phyloP scores from a whole-genome alignment of 2,113 vertebrate species.

The Hydrolagus affinis region DNA sequence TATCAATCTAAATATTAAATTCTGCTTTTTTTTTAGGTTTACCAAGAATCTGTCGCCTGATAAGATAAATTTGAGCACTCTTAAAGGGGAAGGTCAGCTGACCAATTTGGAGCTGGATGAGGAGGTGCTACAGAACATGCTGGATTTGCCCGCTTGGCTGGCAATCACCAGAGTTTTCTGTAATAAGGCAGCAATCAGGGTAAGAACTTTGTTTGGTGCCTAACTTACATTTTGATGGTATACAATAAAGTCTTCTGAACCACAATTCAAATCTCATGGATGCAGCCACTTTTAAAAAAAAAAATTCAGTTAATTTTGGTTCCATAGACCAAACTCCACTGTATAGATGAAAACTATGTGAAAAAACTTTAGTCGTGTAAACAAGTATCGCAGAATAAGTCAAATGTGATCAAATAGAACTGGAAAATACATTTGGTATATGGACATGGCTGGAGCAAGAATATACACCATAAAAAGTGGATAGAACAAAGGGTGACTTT shows the following conservation, averaged over 20 bases:
- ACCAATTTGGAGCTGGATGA: conserved; percentile 96
- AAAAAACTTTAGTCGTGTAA: background rate
- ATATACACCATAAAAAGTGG: background rate
- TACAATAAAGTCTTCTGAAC: background rate
- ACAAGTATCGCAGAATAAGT: no score
- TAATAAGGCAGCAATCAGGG: conserved; percentile 94
- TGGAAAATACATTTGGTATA: background rate
- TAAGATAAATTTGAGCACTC: conserved; percentile 95
- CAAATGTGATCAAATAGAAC: background rate
- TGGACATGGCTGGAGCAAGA: no score
- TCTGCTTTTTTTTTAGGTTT: conserved; percentile 65
- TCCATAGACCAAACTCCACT: background rate
- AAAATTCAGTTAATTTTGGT: background rate
- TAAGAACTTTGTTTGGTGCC: conserved; percentile 48
- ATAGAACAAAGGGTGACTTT: background rate
- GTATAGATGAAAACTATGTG: background rate
- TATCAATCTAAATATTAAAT: background rate
- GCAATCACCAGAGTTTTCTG: conserved; percentile 93
- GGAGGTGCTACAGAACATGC: conserved; percentile 94
- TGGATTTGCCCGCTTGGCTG: conserved; percentile 96
- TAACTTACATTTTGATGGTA: background rate
- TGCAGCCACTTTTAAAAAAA: no score
- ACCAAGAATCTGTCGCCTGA: conserved; percentile 97
- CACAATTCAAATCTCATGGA: background rate
- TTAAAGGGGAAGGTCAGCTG: conserved; percentile 94